These are phyloP conservation scores for Falcunculus frontatus DNA, from an alignment of 2,113 vertebrate species.

Conservation along the genomic window DNA sequence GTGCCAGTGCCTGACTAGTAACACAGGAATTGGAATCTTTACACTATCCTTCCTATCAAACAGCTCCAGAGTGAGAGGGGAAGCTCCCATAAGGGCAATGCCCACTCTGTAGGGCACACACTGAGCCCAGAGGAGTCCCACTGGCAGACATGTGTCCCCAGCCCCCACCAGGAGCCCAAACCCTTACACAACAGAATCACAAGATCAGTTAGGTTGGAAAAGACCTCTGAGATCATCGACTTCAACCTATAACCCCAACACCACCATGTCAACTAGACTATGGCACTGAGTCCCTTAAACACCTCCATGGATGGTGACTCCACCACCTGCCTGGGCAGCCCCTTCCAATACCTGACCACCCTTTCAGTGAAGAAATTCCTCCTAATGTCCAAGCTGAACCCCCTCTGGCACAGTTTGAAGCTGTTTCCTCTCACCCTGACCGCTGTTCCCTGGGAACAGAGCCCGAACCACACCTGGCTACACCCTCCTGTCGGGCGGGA, in stretches of 20 bases:
- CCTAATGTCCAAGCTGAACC: background rate
- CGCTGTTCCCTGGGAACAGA: background rate
- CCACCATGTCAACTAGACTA: background rate
- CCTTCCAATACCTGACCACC: background rate
- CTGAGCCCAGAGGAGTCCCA: background rate
- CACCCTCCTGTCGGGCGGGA: background rate
- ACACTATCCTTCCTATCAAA: accelerated
- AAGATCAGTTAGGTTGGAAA: background rate
- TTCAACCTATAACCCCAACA: background rate
- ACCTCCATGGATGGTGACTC: background rate
- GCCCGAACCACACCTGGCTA: background rate
- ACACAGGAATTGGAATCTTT: background rate
- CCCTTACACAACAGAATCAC: background rate
- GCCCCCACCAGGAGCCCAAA: background rate
- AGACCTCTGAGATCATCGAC: background rate
- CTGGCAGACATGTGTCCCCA: background rate
- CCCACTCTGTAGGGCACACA: accelerated
- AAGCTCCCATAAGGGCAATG: accelerated
- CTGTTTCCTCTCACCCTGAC: background rate
- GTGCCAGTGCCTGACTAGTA: background rate
- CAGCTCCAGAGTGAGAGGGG: background rate
- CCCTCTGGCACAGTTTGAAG: background rate
- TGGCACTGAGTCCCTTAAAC: background rate
- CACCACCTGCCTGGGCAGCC: background rate
- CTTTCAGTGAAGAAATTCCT: background rate